Base-by-base conservation (phyloP, 2,113 vertebrate genomes). In the Loxodonta africana region DNA sequence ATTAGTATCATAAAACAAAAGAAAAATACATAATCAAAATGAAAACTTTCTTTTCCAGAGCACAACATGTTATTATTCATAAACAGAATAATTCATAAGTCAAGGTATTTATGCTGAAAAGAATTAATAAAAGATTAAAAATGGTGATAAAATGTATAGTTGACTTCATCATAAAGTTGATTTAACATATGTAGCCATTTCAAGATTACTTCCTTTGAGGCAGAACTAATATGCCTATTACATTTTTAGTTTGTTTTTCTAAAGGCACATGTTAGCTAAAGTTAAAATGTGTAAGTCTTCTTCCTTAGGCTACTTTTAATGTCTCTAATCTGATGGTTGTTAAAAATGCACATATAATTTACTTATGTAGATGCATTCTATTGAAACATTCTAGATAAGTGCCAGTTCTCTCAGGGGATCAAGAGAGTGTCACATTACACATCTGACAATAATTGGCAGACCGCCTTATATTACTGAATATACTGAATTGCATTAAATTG, bases 241-340 rank as follows among this genome's bases (percentile, higher is more conserved):
- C 21, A 90, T n/a, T 57, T 93, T 94, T 80, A 83, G 2, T 69
- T 89, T 80, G 0, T 76, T 91, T 92, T 77, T 67, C 37, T 74
- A n/a, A 92, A 95, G 86, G 25, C 10, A 0, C 9, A 63, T 46
- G 26, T 77, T 85, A 88, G 26, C 23, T n/a, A 90, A 57, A 87
- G 18, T 37, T 26, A 86, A 88, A 91, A 63, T 74, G 60, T 83
- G 2, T 44, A 88, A 82, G 20, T 85, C 2, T 60, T 67, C 1
- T 83, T 82, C 62, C 73, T 91, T 57, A 93, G 81, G 53, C 46
- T 69, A 78, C 65, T 90, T 96, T 91, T 74, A 69, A 46, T 67
- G 41, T 63, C 48, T n/a, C 10, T 82, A 93, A 93, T 57, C n/a
- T 88, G 44, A 86, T 77, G 86, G 7, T 51, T 86, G 15, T 62